Evolutionary conservation across 2,888 invertebrate genomes (phyloP), one percentile per base, ranked within the genome.

Genomic region (Tricholauxania praeusta): DNA sequence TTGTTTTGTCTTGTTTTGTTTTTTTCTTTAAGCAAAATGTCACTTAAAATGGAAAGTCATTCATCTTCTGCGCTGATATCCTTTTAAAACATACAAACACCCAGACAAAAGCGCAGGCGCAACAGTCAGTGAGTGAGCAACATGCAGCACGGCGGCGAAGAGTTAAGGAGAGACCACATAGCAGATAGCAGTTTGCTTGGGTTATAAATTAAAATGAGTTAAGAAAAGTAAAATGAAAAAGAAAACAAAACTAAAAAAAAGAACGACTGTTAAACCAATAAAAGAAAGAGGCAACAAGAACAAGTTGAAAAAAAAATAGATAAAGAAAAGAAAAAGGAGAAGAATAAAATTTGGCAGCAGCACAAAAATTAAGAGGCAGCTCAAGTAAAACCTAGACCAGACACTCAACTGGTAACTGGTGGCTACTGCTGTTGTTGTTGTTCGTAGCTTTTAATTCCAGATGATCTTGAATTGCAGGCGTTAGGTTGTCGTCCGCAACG

Each of bases 21-120:
- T 53, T 14, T 65, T 19, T 17, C 52, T 70, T 69, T 67, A 55
- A 74, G 62, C 77, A 79, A 77, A 80, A 80, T 82, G 80, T 81
- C 80, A 81, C 81, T 80, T 82, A 82, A 80, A 81, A 81, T 81
- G 79, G 81, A 82, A 82, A 82, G 81, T 82, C 80, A 82, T 82
- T 80, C 80, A 82, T 82, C 81, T 82, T 79, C 75, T 64, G 74
- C 53, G 52, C 62, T 53, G 63, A 63, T 53, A 70, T 70, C 62
- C 70, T 62, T 70, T 63, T 63, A 70, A 63, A 62, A 70, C 63
- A 48, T 63, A 70, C 70, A 70, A 70, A 70, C 39, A 39, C 39
- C 39, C 39, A 39, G 39, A 39, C 39, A 39, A 39, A 39, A 39
- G 39, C 39, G 77, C 74, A 75, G 75, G 75, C 74, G 76, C 74